These are phyloP conservation scores for Caloenas nicobarica DNA, from an alignment of 2,113 vertebrate genomes.

Conservation along the genomic window DNA sequence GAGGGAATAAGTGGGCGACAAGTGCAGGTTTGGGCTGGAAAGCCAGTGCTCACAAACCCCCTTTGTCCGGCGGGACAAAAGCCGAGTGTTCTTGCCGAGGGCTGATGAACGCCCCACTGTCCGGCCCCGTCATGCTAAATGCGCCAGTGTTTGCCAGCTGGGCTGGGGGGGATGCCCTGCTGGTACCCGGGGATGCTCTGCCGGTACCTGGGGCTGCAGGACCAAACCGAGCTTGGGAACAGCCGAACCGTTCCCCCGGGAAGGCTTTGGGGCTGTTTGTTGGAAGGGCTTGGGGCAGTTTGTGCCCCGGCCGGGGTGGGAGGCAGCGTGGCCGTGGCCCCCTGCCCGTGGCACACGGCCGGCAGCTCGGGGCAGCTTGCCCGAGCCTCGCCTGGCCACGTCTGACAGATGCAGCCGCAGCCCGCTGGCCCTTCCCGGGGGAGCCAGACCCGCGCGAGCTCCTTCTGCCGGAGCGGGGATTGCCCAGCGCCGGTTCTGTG, in stretches of 20 bases:
- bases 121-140: constrained; percentile 53
- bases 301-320: too few relatives aligned
- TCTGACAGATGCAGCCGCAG: too few relatives aligned
- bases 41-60: constrained; percentile 71
- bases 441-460: background rate
- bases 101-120: constrained; percentile 75
- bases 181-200: background rate
- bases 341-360: too few relatives aligned
- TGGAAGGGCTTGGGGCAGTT: too few relatives aligned
- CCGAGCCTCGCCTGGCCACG: too few relatives aligned
- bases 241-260: too few relatives aligned
- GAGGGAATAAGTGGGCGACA: constrained; percentile 63
- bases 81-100: constrained; percentile 64
- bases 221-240: background rate
- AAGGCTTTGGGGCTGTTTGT: too few relatives aligned
- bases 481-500: fast-evolving
- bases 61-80: constrained; percentile 78
- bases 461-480: background rate
- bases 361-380: too few relatives aligned
- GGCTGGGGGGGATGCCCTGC: background rate
- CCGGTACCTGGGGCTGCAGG: background rate
- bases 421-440: background rate
- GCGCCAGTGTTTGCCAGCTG: constrained; percentile 62
- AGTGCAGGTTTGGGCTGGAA: constrained; percentile 76
- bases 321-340: too few relatives aligned